Evolutionary conservation across 2,797 vertebrate genomes (phyloP).

Genomic region (Heteromormyrus szaboi): DNA sequence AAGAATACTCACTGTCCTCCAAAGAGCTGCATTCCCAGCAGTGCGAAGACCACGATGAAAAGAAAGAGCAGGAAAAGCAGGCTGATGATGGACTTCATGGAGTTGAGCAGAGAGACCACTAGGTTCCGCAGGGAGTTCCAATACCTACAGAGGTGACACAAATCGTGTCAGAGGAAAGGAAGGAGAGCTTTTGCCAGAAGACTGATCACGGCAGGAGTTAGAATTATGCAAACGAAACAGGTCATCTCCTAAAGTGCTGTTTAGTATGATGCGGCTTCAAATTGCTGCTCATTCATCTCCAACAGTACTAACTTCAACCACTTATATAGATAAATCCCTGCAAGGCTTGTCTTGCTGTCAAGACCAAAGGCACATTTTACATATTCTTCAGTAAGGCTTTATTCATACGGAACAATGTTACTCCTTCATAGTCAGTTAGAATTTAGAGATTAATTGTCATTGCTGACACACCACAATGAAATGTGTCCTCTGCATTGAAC

Average conservation of each 20-base stretch:
- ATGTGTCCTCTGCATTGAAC: neutral
- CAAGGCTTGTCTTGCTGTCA: neutral
- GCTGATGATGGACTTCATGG: conserved; percentile 98
- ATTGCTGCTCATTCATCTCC: neutral
- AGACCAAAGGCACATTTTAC: neutral
- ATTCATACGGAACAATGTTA: neutral
- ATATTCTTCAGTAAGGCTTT: neutral
- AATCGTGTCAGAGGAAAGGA: neutral
- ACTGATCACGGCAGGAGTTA: neutral
- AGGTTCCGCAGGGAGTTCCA: conserved; percentile 93
- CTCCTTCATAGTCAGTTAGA: neutral
- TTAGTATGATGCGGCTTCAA: neutral
- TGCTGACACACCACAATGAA: neutral
- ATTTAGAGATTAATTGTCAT: neutral
- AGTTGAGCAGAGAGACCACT: conserved; percentile 91
- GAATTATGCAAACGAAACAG: neutral
- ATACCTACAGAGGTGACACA: conserved; percentile 63
- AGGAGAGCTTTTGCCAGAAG: neutral
- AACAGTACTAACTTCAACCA: neutral
- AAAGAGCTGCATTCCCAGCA: conserved; percentile 96
- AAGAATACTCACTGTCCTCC: conserved; percentile 81
- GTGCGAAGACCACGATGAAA: conserved; percentile 93
- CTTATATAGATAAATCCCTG: neutral
- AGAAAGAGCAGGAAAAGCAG: conserved; percentile 93
- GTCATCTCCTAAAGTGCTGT: neutral